Percentiles rank a stretch among this genome's conserved stretches.
These are phyloP conservation scores for Syrmaticus mikado DNA, from an alignment of 2,113 vertebrate species.

Conservation along the genomic window DNA sequence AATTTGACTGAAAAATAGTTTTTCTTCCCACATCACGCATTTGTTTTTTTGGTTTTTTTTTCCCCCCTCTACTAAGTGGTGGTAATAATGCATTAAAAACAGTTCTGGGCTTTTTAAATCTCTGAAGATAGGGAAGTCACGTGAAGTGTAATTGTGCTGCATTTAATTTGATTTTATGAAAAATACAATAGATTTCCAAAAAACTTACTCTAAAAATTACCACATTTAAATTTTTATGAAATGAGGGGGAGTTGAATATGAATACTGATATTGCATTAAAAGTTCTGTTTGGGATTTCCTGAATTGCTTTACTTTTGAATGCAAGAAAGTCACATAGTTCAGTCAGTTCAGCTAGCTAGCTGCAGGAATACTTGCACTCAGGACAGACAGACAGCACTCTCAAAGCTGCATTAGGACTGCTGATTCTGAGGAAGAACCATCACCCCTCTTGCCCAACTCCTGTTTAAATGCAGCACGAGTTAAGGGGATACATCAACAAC, in stretches of 20 bases:
- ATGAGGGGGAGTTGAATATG: background rate
- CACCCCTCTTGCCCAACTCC: background rate
- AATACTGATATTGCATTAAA: background rate
- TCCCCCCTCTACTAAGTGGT: background rate
- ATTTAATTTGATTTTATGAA: background rate
- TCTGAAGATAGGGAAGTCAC: background rate
- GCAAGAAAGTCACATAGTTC: background rate
- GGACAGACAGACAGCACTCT: background rate
- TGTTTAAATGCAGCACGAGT: background rate
- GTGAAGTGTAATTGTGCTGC: background rate
- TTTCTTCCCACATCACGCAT: background rate
- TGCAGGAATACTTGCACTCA: background rate
- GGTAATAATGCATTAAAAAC: background rate
- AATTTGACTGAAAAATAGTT: background rate
- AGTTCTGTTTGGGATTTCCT: conserved; percentile 14
- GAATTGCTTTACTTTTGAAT: background rate
- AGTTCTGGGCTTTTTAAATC: background rate
- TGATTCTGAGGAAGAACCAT: background rate
- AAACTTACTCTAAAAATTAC: background rate
- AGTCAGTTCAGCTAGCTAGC: background rate
- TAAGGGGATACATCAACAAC: background rate
- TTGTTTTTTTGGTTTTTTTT: background rate
- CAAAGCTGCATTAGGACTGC: background rate
- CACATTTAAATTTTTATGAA: background rate
- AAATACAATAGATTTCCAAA: background rate